Conservation (phyloP, 2,113 vertebrate species). For the Prunella himalayana region DNA sequence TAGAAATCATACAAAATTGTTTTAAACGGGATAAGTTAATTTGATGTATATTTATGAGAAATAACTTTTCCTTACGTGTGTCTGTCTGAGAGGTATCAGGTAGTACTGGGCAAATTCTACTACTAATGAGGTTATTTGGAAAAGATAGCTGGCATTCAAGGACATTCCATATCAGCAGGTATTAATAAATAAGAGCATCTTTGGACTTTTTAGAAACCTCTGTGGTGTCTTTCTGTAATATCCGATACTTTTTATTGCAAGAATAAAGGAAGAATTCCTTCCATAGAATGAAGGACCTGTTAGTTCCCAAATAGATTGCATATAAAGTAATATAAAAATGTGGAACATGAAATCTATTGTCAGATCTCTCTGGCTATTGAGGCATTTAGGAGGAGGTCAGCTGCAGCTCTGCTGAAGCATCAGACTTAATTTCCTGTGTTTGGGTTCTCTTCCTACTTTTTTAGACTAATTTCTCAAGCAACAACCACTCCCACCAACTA, state of each 20-base stretch:
- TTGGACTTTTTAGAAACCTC: background rate
- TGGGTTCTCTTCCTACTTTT: background rate
- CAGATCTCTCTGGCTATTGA: background rate
- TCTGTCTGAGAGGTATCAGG: background rate
- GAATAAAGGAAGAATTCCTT: background rate
- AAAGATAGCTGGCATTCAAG: background rate
- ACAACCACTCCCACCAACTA: background rate
- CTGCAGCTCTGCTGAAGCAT: background rate
- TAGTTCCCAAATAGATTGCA: background rate
- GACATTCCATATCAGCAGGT: background rate
- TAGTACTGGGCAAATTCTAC: background rate
- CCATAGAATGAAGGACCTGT: background rate
- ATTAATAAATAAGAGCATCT: background rate
- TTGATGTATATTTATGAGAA: background rate
- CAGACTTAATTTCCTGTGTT: constrained; percentile 21
- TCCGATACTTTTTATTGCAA: background rate
- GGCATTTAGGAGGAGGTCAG: background rate
- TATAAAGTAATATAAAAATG: background rate
- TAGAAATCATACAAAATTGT: background rate
- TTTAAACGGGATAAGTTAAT: background rate
- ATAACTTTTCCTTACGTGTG: background rate
- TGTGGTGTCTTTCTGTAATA: background rate
- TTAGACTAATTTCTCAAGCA: background rate
- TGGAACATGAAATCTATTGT: background rate
- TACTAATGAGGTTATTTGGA: background rate